Evolutionary conservation across 2,113 vertebrate genomes (phyloP).

Genomic region (Uria aalge): DNA sequence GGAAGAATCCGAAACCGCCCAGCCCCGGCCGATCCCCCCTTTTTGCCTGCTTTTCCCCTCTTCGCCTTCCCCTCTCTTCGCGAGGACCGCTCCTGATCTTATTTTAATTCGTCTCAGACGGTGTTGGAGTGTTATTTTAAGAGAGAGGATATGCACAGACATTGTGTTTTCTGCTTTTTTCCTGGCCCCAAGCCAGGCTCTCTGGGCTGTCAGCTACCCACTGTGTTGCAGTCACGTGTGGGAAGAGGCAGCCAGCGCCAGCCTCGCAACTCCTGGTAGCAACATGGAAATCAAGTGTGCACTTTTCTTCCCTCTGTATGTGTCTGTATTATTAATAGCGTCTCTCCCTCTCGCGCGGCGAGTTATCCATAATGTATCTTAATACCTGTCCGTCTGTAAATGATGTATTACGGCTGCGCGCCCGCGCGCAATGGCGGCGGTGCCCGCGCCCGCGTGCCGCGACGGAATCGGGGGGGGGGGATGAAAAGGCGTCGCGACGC

Average conservation of each 20-base stretch:
- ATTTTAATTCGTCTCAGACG: conserved; percentile 76
- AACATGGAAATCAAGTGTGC: conserved; percentile 72
- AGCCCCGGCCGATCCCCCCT: background rate
- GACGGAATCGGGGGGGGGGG: too few species aligned
- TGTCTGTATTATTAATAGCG: conserved; percentile 74
- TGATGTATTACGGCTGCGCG: background rate
- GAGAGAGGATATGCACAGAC: conserved; percentile 78
- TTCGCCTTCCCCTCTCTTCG: conserved; percentile 51
- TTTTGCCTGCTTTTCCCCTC: conserved; percentile 44
- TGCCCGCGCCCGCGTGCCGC: background rate
- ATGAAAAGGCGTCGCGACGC: background rate
- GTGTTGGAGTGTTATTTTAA: conserved; percentile 80
- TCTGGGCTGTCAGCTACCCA: conserved; percentile 75
- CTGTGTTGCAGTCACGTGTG: conserved; percentile 76
- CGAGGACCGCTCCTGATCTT: conserved; percentile 62
- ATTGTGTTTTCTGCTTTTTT: conserved; percentile 77
- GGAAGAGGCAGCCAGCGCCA: conserved; percentile 66
- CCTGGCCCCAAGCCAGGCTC: conserved; percentile 78
- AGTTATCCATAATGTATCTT: conserved; percentile 69
- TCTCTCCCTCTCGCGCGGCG: conserved; percentile 7
- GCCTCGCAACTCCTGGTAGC: conserved; percentile 75
- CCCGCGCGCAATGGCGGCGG: background rate
- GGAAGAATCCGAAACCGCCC: background rate
- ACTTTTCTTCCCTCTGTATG: conserved; percentile 71
- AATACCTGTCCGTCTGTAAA: conserved; percentile 62